These are phyloP conservation scores for Zootermopsis nevadensis DNA, from an alignment of 2,888 invertebrate species.

Conservation along the genomic window DNA sequence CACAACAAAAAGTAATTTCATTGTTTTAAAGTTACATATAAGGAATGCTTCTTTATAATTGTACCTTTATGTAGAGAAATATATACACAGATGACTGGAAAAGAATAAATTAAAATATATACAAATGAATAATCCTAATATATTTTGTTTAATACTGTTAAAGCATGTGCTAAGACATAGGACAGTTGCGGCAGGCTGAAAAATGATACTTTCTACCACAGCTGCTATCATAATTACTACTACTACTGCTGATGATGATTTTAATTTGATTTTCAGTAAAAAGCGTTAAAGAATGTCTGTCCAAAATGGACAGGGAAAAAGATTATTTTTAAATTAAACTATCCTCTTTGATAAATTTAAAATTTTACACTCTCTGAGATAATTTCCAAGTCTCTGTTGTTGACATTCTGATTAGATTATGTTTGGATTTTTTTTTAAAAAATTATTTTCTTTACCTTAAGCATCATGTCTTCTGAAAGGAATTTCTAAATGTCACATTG, in stretches of 20 bases:
- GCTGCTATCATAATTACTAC: not conserved
- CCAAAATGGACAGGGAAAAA: not conserved
- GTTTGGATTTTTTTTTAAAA: not conserved
- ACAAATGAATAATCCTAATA: not conserved
- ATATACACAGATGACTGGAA: not conserved
- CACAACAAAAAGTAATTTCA: not conserved
- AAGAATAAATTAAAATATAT: not conserved
- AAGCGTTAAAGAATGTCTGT: slow-evolving; percentile 2
- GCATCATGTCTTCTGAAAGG: not conserved
- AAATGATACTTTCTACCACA: not conserved
- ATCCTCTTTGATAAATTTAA: not conserved
- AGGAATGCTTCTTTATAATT: slow-evolving; percentile 11
- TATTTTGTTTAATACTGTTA: not conserved
- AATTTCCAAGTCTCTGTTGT: not conserved
- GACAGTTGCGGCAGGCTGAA: not conserved
- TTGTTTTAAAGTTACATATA: slow-evolving; percentile 4
- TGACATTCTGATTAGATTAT: not conserved
- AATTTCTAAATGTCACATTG: slow-evolving; percentile 14
- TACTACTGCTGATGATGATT: not conserved
- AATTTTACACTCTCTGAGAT: not conserved
- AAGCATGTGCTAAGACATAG: slow-evolving; percentile 9
- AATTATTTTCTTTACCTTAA: not conserved
- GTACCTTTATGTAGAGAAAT: not conserved
- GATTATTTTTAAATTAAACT: not conserved
- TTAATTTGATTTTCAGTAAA: slow-evolving; percentile 22